Base-by-base conservation (phyloP, 2,888 invertebrate genomes). In the Candidula unifasciata region DNA sequence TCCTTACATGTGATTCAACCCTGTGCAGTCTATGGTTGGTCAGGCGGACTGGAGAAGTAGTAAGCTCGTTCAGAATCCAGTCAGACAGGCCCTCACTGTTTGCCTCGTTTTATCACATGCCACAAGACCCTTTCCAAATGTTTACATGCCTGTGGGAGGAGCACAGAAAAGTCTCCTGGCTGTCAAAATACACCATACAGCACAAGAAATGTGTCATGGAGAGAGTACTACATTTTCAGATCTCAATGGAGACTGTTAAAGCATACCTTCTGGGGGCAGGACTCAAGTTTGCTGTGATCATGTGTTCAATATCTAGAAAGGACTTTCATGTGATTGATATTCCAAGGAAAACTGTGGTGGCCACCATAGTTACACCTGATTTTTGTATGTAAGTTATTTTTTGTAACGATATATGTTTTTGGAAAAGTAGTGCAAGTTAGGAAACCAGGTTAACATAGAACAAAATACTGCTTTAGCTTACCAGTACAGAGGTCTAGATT, bases 271-370 rank as follows among this genome's bases (percentile, higher is more conserved):
- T 83, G 24, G 83, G 83, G 73, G 83, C 83, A 27, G 83, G 83
- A 0, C 44, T 27, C 21, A 83, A 78, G 79, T 79, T 83, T 64
- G 83, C 83, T 64, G 79, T 83, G 27, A 79, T 83, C 33, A 83
- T 83, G 83, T 83, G 83, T 73, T 83, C 83, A 24, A 83, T 83
- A 27, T 83, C 83, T 52, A 78, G 83, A 33, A 83, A 83, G 71
- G 83, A 83, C 30, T 83, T 83, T 52, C 69, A 83, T 79, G 79
- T 83, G 18, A 60, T 83, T 35, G 83, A 83, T 52, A 78, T 83
- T 78, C 83, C 69, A 73, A 78, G 35, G 64, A 71, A 35, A 64
- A 10, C 37, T 44, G 77, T 83, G 27, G 73, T 83, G 21, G 57
- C 83, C n/a, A 83, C 69, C 35, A 83, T 83, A 44, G 71, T 27